These are phyloP conservation scores for Seira sanloemensis DNA, from an alignment of 2,888 invertebrate genomes.

Conservation along the genomic window DNA sequence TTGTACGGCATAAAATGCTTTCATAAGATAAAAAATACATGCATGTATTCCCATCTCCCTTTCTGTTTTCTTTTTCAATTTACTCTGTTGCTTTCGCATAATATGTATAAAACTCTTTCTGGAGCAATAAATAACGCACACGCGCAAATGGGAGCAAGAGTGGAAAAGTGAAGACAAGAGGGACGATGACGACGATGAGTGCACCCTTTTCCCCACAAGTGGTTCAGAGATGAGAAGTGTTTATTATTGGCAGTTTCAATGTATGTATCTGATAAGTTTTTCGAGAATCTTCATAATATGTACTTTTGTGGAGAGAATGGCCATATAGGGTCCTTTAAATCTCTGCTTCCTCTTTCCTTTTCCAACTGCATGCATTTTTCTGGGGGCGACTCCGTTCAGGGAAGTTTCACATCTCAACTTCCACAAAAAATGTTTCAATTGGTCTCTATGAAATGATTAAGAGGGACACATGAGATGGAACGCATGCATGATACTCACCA, in stretches of 20 bases:
- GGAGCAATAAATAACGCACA: constrained; percentile 8
- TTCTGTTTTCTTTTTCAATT: no score
- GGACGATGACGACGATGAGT: background rate
- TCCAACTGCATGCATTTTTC: background rate
- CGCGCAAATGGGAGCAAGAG: background rate
- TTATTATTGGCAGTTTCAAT: background rate
- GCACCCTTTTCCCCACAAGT: background rate
- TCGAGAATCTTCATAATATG: no score
- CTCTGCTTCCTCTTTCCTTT: constrained; percentile 69
- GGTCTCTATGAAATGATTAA: constrained; percentile 68
- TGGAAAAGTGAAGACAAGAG: background rate
- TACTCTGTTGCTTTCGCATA: no score
- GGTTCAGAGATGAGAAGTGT: background rate
- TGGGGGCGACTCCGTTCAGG: background rate
- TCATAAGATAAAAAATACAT: no score
- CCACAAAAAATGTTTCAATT: constrained; percentile 53
- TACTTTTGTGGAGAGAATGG: no score
- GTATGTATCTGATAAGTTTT: background rate
- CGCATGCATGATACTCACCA: no score
- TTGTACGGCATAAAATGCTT: no score
- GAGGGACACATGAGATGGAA: constrained; percentile 39
- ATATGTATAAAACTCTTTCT: background rate
- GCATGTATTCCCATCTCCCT: no score
- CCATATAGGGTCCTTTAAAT: constrained; percentile 45
- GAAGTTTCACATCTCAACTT: background rate